Percentiles rank a stretch among this genome's conserved stretches.
Evolutionary conservation across 2,113 vertebrate species (phyloP).

Genomic region (Callithrix jacchus): DNA sequence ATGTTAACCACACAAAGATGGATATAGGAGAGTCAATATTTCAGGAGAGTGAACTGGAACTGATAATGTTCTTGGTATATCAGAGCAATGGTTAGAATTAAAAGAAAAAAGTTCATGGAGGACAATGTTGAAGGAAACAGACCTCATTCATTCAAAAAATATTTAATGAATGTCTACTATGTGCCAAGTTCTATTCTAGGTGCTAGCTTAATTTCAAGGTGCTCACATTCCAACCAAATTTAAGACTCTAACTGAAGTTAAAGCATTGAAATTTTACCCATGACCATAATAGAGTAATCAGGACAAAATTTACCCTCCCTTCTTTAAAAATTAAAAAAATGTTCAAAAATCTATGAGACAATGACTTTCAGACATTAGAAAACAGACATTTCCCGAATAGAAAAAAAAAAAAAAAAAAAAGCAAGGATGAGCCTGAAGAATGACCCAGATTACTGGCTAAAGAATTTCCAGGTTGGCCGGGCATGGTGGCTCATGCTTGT

Average conservation of each 20-base stretch:
- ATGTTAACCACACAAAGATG: neutral
- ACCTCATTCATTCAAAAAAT: neutral
- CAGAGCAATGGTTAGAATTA: slow-evolving; percentile 6
- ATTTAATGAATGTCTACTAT: neutral
- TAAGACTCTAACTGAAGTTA: neutral
- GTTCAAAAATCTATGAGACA: neutral
- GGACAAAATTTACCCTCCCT: neutral
- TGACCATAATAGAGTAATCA: neutral
- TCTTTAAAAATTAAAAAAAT: neutral
- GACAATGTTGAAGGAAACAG: neutral
- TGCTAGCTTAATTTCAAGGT: neutral
- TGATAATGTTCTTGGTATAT: neutral
- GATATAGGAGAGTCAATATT: neutral
- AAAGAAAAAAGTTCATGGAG: neutral
- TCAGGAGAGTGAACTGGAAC: neutral
- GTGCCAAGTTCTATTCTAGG: neutral
- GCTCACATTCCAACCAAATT: neutral
- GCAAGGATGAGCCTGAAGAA: neutral
- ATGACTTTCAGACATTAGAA: neutral
- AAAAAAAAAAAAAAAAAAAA: neutral
- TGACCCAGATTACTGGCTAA: neutral
- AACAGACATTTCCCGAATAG: neutral
- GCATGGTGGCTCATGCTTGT: too few species aligned
- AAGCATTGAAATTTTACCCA: neutral
- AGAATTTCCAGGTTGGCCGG: neutral